Percentiles rank a stretch among this genome's conserved stretches.
Conservation (phyloP, 2,888 invertebrate species). For the Hydrotaea cyrtoneurina region DNA sequence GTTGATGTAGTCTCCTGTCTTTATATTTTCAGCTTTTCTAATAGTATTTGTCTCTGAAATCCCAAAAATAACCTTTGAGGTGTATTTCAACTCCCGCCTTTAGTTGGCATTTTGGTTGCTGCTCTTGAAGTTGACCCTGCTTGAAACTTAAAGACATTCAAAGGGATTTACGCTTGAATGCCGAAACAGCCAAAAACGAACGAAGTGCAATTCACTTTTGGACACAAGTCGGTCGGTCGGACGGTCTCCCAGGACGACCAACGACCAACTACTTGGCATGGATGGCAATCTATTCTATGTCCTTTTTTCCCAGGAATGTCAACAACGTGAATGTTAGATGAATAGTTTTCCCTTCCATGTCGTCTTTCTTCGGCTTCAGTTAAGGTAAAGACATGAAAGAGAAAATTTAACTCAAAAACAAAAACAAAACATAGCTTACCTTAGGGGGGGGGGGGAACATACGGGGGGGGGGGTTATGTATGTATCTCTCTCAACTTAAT, state of each 20-base stretch:
- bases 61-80: too few relatives aligned
- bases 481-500: conserved; percentile 57
- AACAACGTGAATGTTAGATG: background rate
- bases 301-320: conserved; percentile 21
- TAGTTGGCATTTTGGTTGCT: too few relatives aligned
- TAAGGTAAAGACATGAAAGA: too few relatives aligned
- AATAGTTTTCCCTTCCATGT: background rate
- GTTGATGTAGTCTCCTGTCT: too few relatives aligned
- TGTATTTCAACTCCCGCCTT: too few relatives aligned
- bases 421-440: background rate
- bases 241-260: conserved; percentile 34
- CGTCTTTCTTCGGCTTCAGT: too few relatives aligned
- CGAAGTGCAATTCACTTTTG: conserved; percentile 12
- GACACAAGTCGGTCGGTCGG: background rate
- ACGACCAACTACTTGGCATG: background rate
- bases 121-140: too few relatives aligned
- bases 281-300: background rate
- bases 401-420: too few relatives aligned
- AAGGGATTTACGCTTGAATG: background rate
- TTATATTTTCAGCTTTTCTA: too few relatives aligned
- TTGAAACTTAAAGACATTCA: too few relatives aligned
- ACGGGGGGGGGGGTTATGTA: too few relatives aligned
- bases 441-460: background rate
- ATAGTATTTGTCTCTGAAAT: too few relatives aligned
- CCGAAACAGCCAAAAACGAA: background rate